phyloP scores from a whole-genome alignment of 1,140 invertebrate genomes.

The Chlorops oryzae region DNA sequence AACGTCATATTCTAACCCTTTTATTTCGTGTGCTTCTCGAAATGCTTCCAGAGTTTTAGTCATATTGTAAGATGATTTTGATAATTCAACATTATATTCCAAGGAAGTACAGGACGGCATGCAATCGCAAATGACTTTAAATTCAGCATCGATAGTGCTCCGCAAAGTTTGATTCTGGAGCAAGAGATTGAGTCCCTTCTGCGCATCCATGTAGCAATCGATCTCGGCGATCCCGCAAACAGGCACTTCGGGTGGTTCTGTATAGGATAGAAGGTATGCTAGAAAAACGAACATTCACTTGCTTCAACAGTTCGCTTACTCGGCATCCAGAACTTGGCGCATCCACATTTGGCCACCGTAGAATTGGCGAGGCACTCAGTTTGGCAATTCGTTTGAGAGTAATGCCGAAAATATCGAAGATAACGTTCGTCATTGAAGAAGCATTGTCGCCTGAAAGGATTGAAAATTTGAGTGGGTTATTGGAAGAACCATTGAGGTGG shows the following conservation, averaged over 20 bases:
- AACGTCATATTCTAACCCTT: not conserved
- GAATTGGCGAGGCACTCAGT: slow-evolving; percentile 65
- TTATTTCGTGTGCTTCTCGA: not conserved
- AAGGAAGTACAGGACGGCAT: slow-evolving; percentile 57
- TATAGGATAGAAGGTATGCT: too few relatives aligned
- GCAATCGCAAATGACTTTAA: slow-evolving; percentile 49
- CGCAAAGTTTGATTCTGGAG: not conserved
- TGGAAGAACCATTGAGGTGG: too few relatives aligned
- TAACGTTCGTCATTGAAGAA: slow-evolving; percentile 54
- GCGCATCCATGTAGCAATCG: slow-evolving; percentile 26
- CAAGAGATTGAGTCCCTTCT: slow-evolving; percentile 25
- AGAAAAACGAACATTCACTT: not conserved
- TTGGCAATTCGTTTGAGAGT: slow-evolving; percentile 65
- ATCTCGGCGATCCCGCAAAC: not conserved
- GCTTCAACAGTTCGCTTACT: too few relatives aligned
- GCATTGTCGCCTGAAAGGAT: slow-evolving; percentile 52
- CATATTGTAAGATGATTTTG: slow-evolving; percentile 47
- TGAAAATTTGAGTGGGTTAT: too few relatives aligned
- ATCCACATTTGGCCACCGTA: slow-evolving; percentile 56
- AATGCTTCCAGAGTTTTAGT: not conserved
- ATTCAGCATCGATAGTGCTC: not conserved
- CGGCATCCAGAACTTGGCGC: slow-evolving; percentile 58
- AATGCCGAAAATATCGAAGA: slow-evolving; percentile 56
- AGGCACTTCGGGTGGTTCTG: not conserved
- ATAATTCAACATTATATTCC: slow-evolving; percentile 56